Conservation (phyloP, 2,113 vertebrate species). For the Cyprinodon brontotheroides region DNA sequence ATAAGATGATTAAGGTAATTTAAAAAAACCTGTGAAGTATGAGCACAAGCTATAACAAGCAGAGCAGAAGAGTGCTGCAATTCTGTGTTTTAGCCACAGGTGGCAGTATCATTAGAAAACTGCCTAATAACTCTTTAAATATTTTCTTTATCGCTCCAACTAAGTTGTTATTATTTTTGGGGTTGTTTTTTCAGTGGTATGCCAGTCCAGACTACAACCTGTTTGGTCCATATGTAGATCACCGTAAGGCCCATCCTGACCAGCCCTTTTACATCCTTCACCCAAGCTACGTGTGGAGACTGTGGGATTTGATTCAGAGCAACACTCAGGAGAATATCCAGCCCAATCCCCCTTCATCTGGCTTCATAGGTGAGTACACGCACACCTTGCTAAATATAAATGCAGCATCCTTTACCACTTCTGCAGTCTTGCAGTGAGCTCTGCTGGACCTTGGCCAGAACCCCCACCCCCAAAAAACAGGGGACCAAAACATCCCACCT, state of each 20-base stretch:
- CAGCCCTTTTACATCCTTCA: constrained; percentile 98
- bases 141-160: not conserved
- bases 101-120: too few relatives aligned
- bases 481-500: too few relatives aligned
- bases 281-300: constrained; percentile 94
- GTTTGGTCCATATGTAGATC: constrained; percentile 90
- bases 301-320: constrained; percentile 97
- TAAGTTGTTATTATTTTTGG: not conserved
- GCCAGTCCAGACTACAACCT: constrained; percentile 96
- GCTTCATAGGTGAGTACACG: constrained; percentile 90
- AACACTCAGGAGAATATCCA: constrained; percentile 97
- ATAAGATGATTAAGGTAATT: too few relatives aligned
- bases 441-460: not conserved
- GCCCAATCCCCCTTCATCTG: constrained; percentile 97
- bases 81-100: too few relatives aligned
- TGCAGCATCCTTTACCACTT: not conserved
- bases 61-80: too few relatives aligned
- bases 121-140: too few relatives aligned
- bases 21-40: too few relatives aligned
- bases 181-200: constrained; percentile 86
- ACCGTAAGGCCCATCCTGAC: constrained; percentile 85
- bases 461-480: too few relatives aligned
- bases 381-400: not conserved
- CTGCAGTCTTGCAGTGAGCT: not conserved
- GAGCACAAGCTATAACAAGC: too few relatives aligned